Base-by-base conservation (phyloP, 2,113 vertebrate species). In the Brachypodius melanocephalos region DNA sequence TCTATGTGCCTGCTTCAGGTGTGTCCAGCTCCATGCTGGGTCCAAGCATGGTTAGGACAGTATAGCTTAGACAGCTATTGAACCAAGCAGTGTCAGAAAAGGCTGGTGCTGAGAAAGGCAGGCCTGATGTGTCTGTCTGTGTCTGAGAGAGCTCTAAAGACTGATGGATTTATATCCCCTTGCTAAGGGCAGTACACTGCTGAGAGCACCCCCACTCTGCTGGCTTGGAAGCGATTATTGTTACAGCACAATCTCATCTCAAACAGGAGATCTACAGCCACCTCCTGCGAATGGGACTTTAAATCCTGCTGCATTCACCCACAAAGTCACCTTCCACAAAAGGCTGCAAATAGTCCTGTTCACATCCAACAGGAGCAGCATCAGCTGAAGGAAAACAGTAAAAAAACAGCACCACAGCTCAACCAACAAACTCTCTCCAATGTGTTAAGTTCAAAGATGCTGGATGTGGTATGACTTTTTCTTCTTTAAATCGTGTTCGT, bases 291-390 rank as follows among this genome's bases (percentile, higher is more conserved):
- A 89, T 21, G 36, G 20, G 68, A 72, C 62, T 68, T 85, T 91
- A 94, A 95, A 96, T 93, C 68, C 91, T 85, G 65, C 75, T 88
- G 85, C 61, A 62, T 85, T 92, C 76, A 71, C 85, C 49, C 83
- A 66, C 67, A 83, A 95, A 94, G 91, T 86, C 94, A 96, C 91
- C 81, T 96, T 95, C 85, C 36, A 55, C 67, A 54, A 76, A 94
- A 94, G 21, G n/a, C 91, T 88, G 88, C 66, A 26, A 90, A 68
- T 36, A 75, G 68, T 58, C 28, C 72, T 34, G 36, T 6, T 51
- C 49, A 66, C 4, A 3, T 76, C 72, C 51, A 62, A 42, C 57
- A 94, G 54, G 42, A 79, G 81, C 77, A 89, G 82, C 48, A 89
- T 26, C 31, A 66, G 71, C 61, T 74, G 74, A 85, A 88, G 75